A percentile compares a stretch with the other conserved stretches of the same genome.
Conservation (phyloP, 2,797 vertebrate genomes). For the Balearica regulorum region DNA sequence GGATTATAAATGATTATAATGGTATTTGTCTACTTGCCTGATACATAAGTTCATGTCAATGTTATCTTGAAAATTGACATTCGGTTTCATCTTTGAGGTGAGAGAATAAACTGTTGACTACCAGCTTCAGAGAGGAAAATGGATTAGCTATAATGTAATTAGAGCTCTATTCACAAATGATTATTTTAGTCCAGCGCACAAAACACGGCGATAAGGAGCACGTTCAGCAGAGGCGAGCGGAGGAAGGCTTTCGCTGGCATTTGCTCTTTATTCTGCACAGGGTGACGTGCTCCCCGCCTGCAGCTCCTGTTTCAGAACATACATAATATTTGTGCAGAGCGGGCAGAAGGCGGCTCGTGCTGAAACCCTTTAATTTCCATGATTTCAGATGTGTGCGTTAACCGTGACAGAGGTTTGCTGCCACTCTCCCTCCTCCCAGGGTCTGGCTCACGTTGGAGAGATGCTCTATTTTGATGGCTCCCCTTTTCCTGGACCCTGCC, state of each 20-base stretch:
- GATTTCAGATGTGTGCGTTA: rapidly evolving
- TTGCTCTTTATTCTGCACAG: not conserved
- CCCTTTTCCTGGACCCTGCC: not conserved
- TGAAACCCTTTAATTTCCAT: not conserved
- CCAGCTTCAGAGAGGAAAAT: constrained; percentile 66
- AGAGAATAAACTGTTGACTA: constrained; percentile 73
- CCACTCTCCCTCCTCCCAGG: rapidly evolving
- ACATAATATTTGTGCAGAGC: not conserved
- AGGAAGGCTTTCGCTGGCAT: not conserved
- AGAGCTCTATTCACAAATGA: constrained; percentile 48
- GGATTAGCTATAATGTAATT: constrained; percentile 65
- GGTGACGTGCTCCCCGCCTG: not conserved
- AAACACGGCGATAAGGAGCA: constrained; percentile 12
- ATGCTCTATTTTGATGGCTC: not conserved
- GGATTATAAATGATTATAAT: constrained; percentile 75
- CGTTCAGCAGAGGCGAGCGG: not conserved
- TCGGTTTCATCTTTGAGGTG: constrained; percentile 75
- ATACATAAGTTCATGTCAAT: constrained; percentile 71
- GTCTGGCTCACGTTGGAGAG: rapidly evolving
- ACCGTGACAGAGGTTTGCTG: not conserved
- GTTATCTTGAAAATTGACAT: constrained; percentile 73
- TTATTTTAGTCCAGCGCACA: constrained; percentile 10
- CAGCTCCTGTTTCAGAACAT: not conserved
- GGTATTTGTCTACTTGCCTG: constrained; percentile 72
- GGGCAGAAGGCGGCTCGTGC: not conserved